Evolutionary conservation across 2,113 vertebrate species (phyloP).

Genomic region (Antigone vipio): DNA sequence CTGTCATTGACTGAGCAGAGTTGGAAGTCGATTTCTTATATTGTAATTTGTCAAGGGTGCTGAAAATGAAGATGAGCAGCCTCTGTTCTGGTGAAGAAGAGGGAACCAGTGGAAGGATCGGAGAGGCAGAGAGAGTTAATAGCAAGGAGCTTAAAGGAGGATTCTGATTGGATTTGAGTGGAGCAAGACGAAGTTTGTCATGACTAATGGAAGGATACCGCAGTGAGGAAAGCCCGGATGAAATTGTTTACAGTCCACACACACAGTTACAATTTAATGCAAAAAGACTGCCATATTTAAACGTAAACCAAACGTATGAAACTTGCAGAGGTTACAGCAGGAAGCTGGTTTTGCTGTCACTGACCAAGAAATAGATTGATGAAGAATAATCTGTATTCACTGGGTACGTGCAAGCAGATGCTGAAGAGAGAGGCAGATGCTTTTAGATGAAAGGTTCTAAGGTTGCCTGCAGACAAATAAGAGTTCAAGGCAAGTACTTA

Average conservation of each 20-base stretch:
- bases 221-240: neutral
- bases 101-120: neutral
- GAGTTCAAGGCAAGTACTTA: neutral
- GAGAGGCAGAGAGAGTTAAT: neutral
- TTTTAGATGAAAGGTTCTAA: neutral
- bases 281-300: neutral
- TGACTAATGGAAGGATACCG: neutral
- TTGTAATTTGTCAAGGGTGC: neutral
- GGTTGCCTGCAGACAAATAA: neutral
- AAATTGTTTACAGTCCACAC: neutral
- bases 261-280: neutral
- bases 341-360: neutral
- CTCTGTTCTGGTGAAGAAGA: neutral
- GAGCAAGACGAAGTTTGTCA: neutral
- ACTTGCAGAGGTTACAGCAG: neutral
- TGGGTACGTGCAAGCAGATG: neutral
- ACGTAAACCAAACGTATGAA: neutral
- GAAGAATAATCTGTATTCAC: neutral
- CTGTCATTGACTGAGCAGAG: neutral
- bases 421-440: neutral
- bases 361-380: neutral
- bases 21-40: neutral
- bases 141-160: neutral
- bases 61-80: neutral
- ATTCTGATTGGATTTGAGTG: neutral